Conservation (phyloP, 2,888 invertebrate species). For the Cerastoderma edule region DNA sequence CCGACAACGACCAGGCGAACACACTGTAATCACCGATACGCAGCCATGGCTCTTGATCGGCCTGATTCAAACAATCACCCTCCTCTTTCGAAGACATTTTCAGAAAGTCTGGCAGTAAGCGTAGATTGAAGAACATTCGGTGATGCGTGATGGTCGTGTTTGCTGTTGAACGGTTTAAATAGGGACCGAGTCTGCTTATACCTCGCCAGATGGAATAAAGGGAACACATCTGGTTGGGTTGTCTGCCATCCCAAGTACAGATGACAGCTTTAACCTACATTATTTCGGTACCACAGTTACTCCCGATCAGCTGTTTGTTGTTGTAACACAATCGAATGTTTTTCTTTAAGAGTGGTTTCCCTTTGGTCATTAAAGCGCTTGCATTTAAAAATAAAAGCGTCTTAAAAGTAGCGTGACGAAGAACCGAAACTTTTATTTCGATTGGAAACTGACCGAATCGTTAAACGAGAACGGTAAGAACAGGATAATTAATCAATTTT, state of each 20-base stretch:
- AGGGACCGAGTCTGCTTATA: background rate
- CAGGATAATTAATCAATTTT: no score
- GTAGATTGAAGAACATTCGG: background rate
- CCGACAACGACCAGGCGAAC: conserved; percentile 77
- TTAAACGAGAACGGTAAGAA: no score
- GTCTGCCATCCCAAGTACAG: background rate
- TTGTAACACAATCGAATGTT: background rate
- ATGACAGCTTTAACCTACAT: background rate
- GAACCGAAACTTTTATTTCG: no score
- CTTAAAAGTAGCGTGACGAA: background rate
- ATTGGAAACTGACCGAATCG: no score
- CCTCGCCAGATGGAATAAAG: background rate
- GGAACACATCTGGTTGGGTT: conserved; percentile 3
- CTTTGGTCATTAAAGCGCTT: background rate
- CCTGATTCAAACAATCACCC: no score
- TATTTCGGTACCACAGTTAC: no score
- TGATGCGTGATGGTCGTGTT: no score
- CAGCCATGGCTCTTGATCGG: conserved; percentile 8
- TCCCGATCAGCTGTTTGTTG: conserved; percentile 4
- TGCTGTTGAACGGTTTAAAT: background rate
- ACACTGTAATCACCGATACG: conserved; percentile 67
- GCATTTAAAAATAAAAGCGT: background rate
- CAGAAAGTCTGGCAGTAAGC: background rate
- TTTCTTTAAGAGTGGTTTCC: background rate
- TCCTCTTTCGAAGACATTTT: background rate